A percentile compares a stretch with the other conserved stretches of the same genome.
Conservation (phyloP, 2,797 vertebrate species). For the Nyctibius grandis region DNA sequence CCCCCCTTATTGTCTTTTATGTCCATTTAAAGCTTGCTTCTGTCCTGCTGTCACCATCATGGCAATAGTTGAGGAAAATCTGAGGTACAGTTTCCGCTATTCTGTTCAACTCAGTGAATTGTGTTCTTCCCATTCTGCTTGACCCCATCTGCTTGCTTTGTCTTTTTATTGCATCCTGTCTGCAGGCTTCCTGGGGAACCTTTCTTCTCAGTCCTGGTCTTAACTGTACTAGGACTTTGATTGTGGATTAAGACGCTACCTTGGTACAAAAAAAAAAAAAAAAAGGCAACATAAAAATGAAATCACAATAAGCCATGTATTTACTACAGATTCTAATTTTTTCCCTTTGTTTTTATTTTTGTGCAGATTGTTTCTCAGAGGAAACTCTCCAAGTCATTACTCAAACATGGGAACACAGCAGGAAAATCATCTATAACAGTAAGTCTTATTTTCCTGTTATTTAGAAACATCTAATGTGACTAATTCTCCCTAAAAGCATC, state of each 20-base stretch:
- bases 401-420: slow-evolving; percentile 95
- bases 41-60: neutral
- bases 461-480: neutral
- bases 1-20: neutral
- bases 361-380: slow-evolving; percentile 96
- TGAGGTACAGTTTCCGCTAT: neutral
- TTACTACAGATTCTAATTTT: neutral
- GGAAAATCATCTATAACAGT: slow-evolving; percentile 98
- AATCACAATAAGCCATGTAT: neutral
- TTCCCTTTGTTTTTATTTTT: slow-evolving; percentile 36
- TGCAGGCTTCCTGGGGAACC: neutral
- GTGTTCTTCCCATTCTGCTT: neutral
- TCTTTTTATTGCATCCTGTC: neutral
- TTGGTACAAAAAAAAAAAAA: neutral
- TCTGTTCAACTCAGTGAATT: neutral
- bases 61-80: neutral
- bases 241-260: neutral
- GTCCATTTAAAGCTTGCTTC: neutral
- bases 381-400: slow-evolving; percentile 92
- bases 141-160: neutral
- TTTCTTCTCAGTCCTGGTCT: neutral
- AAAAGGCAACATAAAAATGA: neutral
- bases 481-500: slow-evolving; percentile 7
- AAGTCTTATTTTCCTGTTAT: slow-evolving; percentile 42
- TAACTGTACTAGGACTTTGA: neutral